Base-by-base conservation (phyloP, 2,888 invertebrate species). In the Tenthredo distinguenda region DNA sequence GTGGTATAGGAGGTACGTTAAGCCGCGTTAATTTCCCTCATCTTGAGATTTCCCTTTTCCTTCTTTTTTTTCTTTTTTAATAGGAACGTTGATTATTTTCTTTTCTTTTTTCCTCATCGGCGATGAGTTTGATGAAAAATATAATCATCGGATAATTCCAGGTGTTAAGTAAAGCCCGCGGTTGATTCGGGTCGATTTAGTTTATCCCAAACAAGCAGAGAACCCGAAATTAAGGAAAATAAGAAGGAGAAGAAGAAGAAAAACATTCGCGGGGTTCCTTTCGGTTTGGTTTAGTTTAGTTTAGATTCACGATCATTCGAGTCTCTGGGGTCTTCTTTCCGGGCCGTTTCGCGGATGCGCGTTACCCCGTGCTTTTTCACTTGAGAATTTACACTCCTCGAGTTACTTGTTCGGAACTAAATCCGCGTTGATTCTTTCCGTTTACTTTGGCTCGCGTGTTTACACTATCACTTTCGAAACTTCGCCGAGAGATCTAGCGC, bases 371-470 rank as follows among this genome's bases (percentile, higher is more conserved):
- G 72, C 43, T 21, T 74, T 74, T 74, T 40, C 72, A 74, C 72
- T 74, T 74, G 72, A 74, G 77, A 77, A 77, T 77, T 77, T 77
- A 77, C 77, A 77, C 77, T 77, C 77, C 26, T 55, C 77, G 77
- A 55, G 47, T 77, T 77, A 77, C 77, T 50, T 55, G 50, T 77
- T 77, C 50, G 77, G 31, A 50, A 77, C 21, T 55, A 55, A 55
- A 76, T 43, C 40, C 72, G 21, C 77, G 77, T 55, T 77, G 37
- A 77, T 77, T 77, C 77, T 77, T 77, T 77, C 77, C n/a, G 40
- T 77, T 77, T 50, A 77, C 31, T 26, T 55, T 31, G 77, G 18
- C 77, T 77, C 77, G 77, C 77, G 77, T 77, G 47, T 77, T 50
- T 77, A 77, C 77, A 18, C 77, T 55, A 77, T 77, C 77, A 55